Evolutionary conservation across 2,888 invertebrate genomes (phyloP), one percentile per base, ranked within the genome.

Genomic region (Dimorphilus gyrociliatus): DNA sequence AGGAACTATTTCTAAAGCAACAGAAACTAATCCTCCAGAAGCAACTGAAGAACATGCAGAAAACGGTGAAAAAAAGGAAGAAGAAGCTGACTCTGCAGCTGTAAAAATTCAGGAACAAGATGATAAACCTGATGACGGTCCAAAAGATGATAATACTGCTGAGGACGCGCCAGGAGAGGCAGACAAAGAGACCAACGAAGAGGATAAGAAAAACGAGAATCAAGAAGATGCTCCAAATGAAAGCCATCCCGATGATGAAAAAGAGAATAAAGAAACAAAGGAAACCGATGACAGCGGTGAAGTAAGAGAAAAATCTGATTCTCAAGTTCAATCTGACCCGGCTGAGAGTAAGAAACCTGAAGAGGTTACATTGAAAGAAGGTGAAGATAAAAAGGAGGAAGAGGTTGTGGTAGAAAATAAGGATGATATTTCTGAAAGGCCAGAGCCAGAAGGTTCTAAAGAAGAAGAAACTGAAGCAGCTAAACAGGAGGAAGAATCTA

Each of bases 301-400:
- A n/a, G n/a, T n/a, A n/a, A n/a, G n/a, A n/a, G n/a, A n/a, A n/a
- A n/a, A n/a, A n/a, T n/a, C n/a, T n/a, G n/a, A n/a, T n/a, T n/a
- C n/a, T n/a, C n/a, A n/a, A n/a, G n/a, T n/a, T n/a, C n/a, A n/a
- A n/a, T n/a, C n/a, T n/a, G n/a, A n/a, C n/a, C n/a, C n/a, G n/a
- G n/a, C n/a, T n/a, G n/a, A n/a, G n/a, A n/a, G n/a, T n/a, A n/a
- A n/a, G n/a, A n/a, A n/a, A n/a, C n/a, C n/a, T n/a, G n/a, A n/a
- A n/a, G n/a, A n/a, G n/a, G n/a, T n/a, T n/a, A n/a, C n/a, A n/a
- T n/a, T n/a, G 4, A 23, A 29, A 17, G 25, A 29, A n/a, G 18
- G 29, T 34, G 30, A 16, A 25, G 34, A 39, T 26, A 26, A 8
- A 8, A 25, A 13, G n/a, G n/a, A n/a, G n/a, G n/a, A n/a, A n/a